Evolutionary conservation across 2,797 vertebrate genomes (phyloP), one percentile per base, ranked within the genome.

Genomic region (Anas georgica): DNA sequence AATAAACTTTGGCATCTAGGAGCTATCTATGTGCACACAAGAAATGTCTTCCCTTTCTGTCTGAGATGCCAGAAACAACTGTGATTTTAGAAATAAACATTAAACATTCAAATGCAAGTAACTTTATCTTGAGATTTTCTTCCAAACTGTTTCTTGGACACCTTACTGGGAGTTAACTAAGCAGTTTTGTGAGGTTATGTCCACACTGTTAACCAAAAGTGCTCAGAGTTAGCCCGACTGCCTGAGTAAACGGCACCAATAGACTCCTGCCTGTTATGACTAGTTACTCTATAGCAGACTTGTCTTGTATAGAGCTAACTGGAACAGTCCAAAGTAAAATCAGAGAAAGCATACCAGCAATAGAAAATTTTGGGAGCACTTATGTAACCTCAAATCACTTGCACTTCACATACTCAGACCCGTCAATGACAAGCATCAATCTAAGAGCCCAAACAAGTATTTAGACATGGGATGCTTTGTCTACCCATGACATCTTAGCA

Each of bases 361-460:
- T 3, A 22, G 54, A 56, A 83, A 60, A 39, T 10, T 16, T 37
- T 20, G 16, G 23, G 9, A 70, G 4, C 11, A 5, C 7, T 90
- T 28, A 14, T 0, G 0, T 31, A 66, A 69, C 17, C 8, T 85
- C n/a, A 83, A 17, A 33, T 50, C 4, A 1, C 35, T 21, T 35
- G 20, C 13, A 35, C 3, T 63, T 89, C 22, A 7, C 18, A 29
- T 54, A 26, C 10, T 23, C 7, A 9, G 63, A 55, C 16, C 17
- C 33, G 26, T 43, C 46, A 83, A 1, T n/a, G 22, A 31, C n/a
- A 37, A 8, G 17, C 37, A 73, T 45, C 10, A 54, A 39, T 39
- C 23, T 11, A 60, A 58, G 13, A 90, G 46, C n/a, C 67, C 35
- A 54, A 10, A 33, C 7, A 52, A 22, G 23, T 56, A 31, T 16